phyloP scores from a whole-genome alignment of 2,797 vertebrate species.

The Pitangus sulphuratus region DNA sequence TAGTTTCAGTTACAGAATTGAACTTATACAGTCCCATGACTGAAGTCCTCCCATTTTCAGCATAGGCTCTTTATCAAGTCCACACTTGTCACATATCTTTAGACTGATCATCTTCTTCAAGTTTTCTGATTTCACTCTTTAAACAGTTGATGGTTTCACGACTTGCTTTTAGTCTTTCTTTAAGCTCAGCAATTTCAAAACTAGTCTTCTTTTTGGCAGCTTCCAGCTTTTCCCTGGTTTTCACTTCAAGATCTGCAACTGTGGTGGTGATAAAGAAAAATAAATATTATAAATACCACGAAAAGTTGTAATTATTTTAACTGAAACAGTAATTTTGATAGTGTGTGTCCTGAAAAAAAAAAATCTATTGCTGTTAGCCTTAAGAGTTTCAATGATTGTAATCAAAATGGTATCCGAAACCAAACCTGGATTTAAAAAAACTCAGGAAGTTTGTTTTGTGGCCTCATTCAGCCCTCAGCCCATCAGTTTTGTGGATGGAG shows the following conservation, averaged over 20 bases:
- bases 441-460: neutral
- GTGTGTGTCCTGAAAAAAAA: neutral
- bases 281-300: neutral
- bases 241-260: constrained; percentile 94
- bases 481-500: neutral
- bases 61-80: neutral
- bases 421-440: neutral
- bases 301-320: neutral
- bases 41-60: neutral
- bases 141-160: constrained; percentile 97
- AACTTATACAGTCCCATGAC: neutral
- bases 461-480: neutral
- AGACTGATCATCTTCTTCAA: constrained; percentile 94
- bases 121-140: constrained; percentile 93
- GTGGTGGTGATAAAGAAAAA: neutral
- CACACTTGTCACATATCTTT: constrained; percentile 85
- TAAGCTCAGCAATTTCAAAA: constrained; percentile 95
- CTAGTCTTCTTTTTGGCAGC: constrained; percentile 95
- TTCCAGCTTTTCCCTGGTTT: constrained; percentile 94
- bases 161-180: constrained; percentile 96
- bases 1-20: neutral
- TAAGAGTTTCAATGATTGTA: neutral
- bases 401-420: neutral
- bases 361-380: neutral
- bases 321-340: neutral